Base-by-base conservation (phyloP, 2,113 vertebrate species). In the Danionella cerebrum region DNA sequence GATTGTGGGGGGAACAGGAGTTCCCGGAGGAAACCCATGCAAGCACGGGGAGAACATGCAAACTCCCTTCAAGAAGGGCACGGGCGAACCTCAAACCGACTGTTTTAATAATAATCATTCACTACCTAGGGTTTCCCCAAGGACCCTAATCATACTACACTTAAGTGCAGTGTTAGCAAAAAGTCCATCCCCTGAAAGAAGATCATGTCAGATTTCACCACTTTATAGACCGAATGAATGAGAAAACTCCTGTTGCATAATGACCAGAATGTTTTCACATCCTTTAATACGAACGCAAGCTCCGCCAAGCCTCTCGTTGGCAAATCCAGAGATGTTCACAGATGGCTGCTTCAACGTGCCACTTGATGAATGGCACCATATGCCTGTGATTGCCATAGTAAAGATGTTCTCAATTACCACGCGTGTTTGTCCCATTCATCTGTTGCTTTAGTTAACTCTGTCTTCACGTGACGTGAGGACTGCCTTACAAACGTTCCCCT, bases 311-410 rank as follows among this genome's bases (percentile, higher is more conserved):
- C 58, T 44, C 58, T 60, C 41, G 25, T 41, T 60, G 58, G 58
- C 58, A 60, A 60, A 60, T 41, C n/a, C 31, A 50, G 25, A 19
- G 55, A 54, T 50, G 68, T 69, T 57, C 39, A 36, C 22, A 33
- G 66, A 45, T 60, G 48, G 41, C 42, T 69, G 31, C 66, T 22
- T 33, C 50, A 31, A 47, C 22, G 54, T 62, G 67, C 36, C 48
- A 70, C 67, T 70, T 70, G 48, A 63, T 60, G 59, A 41, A 63
- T 53, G 47, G 12, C 24, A 41, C 67, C 67, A 70, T 70, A 70
- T 70, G 67, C 36, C 39, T 38, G 25, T n/a, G 57, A 69, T 51
- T 51, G 67, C 44, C 67, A 69, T 35, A 59, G 44, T 44, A 60
- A 59, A 48, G 67, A 50, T 50, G 21, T 51, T 60, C 47, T 41